Evolutionary conservation across 2,888 invertebrate genomes (phyloP).

Genomic region (Agriopis leucophaearia): DNA sequence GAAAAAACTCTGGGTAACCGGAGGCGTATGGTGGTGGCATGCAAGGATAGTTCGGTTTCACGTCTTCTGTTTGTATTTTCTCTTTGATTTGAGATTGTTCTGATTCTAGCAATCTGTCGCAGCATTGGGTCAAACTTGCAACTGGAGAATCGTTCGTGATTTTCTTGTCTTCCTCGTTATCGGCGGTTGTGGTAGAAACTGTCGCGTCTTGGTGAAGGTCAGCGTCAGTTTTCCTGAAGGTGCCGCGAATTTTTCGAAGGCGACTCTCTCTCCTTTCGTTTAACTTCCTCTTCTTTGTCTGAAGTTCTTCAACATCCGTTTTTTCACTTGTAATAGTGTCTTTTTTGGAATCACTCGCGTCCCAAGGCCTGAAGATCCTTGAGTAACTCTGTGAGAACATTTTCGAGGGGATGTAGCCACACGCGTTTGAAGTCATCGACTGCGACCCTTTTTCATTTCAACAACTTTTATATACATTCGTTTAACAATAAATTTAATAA

Average conservation of each 20-base stretch:
- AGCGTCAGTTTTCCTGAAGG: slow-evolving; percentile 68
- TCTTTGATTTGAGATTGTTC: slow-evolving; percentile 56
- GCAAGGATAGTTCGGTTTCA: slow-evolving; percentile 26
- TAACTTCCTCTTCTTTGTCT: slow-evolving; percentile 60
- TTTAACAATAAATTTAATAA: slow-evolving; percentile 86
- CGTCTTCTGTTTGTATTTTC: slow-evolving; percentile 41
- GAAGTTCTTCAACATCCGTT: slow-evolving; percentile 52
- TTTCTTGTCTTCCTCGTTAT: slow-evolving; percentile 58
- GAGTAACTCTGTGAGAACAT: slow-evolving; percentile 79
- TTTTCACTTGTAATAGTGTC: slow-evolving; percentile 48
- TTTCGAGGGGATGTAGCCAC: slow-evolving; percentile 64
- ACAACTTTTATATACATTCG: slow-evolving; percentile 85
- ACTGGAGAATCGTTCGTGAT: slow-evolving; percentile 67
- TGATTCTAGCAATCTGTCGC: slow-evolving; percentile 71
- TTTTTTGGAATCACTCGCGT: slow-evolving; percentile 74
- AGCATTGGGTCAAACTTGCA: slow-evolving; percentile 71
- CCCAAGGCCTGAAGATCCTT: slow-evolving; percentile 88
- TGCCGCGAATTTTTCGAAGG: slow-evolving; percentile 79
- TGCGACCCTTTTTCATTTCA: slow-evolving; percentile 79
- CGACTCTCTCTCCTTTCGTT: slow-evolving; percentile 73
- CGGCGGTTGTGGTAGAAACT: slow-evolving; percentile 84
- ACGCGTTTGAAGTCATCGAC: slow-evolving; percentile 69
- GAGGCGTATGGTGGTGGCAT: slow-evolving; percentile 56
- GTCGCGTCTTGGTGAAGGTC: slow-evolving; percentile 84
- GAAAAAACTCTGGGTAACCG: slow-evolving; percentile 72